Conservation (phyloP, 2,888 invertebrate genomes). For the Eurytoma adleriae region DNA sequence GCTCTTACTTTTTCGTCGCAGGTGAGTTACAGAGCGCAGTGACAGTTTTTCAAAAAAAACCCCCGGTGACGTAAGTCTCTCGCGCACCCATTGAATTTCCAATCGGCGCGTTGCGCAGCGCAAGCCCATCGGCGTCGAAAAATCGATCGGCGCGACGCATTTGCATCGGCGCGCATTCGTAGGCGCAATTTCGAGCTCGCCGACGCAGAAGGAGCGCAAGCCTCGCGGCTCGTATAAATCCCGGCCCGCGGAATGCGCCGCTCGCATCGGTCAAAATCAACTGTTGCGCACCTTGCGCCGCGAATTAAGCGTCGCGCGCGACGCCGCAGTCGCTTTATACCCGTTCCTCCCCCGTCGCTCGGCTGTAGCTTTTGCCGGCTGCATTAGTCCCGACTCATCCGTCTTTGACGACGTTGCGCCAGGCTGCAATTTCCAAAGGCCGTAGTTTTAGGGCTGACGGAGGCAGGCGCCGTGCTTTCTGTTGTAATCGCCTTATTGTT, state of each 20-base stretch:
- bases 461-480: neutral
- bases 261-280: constrained; percentile 49
- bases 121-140: neutral
- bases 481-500: neutral
- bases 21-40: constrained; percentile 30
- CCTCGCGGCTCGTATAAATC: constrained; percentile 20
- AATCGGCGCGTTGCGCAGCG: neutral
- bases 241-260: constrained; percentile 13
- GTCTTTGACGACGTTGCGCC: constrained; percentile 3
- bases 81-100: neutral
- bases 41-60: neutral
- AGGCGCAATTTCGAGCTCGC: neutral
- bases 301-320: constrained; percentile 32
- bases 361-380: constrained; percentile 17
- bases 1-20: constrained; percentile 20
- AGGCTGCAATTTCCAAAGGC: neutral
- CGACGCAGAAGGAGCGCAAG: neutral
- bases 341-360: neutral
- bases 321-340: constrained; percentile 2
- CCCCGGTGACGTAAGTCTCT: constrained; percentile 17
- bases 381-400: constrained; percentile 9
- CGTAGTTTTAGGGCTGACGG: neutral
- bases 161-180: neutral
- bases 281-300: constrained; percentile 12
- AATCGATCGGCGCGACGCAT: neutral